Conservation (phyloP, 2,113 vertebrate genomes). For the Paramisgurnus dabryanus region DNA sequence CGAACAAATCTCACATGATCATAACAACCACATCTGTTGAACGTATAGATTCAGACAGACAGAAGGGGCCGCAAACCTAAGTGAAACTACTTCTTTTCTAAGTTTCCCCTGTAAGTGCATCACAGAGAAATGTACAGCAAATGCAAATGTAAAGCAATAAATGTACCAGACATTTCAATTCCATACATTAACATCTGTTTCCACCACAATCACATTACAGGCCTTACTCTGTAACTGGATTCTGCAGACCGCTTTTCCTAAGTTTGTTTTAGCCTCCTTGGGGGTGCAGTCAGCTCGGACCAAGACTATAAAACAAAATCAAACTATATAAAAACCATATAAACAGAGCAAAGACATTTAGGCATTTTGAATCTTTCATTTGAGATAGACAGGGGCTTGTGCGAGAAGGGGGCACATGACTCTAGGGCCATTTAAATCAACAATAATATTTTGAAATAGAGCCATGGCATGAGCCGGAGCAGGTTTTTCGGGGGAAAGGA, state of each 20-base stretch:
- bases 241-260: background rate
- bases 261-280: constrained; percentile 35
- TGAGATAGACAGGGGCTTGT: constrained; percentile 38
- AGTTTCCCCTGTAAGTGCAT: background rate
- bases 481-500: constrained; percentile 10
- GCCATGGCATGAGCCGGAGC: constrained; percentile 35
- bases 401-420: constrained; percentile 28
- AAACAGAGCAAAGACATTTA: constrained; percentile 32
- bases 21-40: constrained; percentile 1
- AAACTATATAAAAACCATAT: constrained; percentile 31
- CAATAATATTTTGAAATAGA: constrained; percentile 56
- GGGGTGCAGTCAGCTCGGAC: constrained; percentile 8
- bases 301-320: constrained; percentile 26
- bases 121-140: background rate
- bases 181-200: constrained; percentile 36
- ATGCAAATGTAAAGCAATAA: constrained; percentile 27
- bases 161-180: constrained; percentile 16
- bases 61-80: too few species aligned
- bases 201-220: constrained; percentile 19
- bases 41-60: background rate
- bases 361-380: constrained; percentile 22
- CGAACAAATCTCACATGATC: constrained; percentile 17
- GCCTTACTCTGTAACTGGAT: background rate
- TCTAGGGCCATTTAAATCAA: constrained; percentile 53
- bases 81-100: background rate